phyloP scores from a whole-genome alignment of 2,888 invertebrate genomes.

The Silvanus unidentatus region DNA sequence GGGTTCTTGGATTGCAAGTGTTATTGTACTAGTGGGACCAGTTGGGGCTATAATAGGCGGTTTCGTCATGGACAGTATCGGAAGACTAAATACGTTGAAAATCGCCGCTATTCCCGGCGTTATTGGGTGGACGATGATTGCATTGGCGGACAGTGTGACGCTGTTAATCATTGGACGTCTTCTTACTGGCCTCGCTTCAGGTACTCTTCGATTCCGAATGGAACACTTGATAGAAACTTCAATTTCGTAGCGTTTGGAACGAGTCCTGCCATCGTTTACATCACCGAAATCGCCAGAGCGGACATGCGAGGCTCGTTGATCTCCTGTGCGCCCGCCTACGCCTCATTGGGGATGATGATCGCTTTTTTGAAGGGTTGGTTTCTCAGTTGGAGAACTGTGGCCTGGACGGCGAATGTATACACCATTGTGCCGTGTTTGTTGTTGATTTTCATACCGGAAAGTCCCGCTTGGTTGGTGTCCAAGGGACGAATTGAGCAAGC shows the following conservation, averaged over 20 bases:
- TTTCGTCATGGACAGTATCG: conserved; percentile 52
- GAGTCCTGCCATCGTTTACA: conserved; percentile 57
- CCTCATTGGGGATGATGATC: conserved; percentile 55
- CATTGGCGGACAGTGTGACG: conserved; percentile 48
- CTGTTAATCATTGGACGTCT: conserved; percentile 51
- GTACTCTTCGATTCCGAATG: conserved; percentile 28
- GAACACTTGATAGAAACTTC: background rate
- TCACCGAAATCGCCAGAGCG: conserved; percentile 56
- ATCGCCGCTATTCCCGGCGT: conserved; percentile 51
- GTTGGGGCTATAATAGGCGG: conserved; percentile 52
- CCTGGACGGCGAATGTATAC: conserved; percentile 52
- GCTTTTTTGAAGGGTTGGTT: conserved; percentile 53
- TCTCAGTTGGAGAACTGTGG: conserved; percentile 51
- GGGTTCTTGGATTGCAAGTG: conserved; percentile 54
- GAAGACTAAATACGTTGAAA: conserved; percentile 53
- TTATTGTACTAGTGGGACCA: conserved; percentile 52
- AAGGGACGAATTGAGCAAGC: conserved; percentile 53
- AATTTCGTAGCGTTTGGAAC: conserved; percentile 49
- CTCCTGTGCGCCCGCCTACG: conserved; percentile 53
- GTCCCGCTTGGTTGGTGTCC: conserved; percentile 55
- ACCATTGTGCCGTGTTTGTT: conserved; percentile 50
- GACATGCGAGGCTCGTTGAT: conserved; percentile 56
- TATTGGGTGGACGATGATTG: conserved; percentile 54
- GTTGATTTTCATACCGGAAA: conserved; percentile 52
- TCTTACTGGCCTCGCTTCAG: conserved; percentile 52